Conservation (phyloP, 2,888 invertebrate species). For the Gandaritis pyraliata region DNA sequence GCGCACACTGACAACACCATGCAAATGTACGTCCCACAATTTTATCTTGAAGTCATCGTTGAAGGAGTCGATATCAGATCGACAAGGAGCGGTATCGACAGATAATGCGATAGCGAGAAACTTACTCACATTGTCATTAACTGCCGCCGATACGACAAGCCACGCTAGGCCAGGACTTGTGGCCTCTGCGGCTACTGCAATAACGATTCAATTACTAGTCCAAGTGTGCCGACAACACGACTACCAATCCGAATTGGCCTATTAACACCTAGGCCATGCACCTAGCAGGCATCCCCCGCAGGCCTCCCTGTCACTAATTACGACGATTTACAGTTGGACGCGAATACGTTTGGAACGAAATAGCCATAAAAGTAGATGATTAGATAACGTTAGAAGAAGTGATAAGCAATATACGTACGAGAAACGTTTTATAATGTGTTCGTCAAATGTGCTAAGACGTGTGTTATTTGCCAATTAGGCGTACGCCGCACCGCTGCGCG, state of each 20-base stretch:
- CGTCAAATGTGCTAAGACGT: not conserved
- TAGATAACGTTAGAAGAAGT: conserved; percentile 6
- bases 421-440: not conserved
- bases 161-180: conserved; percentile 10
- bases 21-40: conserved; percentile 53
- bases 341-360: conserved; percentile 1
- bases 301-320: conserved; percentile 1
- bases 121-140: conserved; percentile 14
- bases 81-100: conserved; percentile 52
- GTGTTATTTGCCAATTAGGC: no score
- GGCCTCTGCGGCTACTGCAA: conserved; percentile 25
- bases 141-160: conserved; percentile 7
- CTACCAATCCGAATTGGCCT: conserved; percentile 14
- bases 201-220: conserved; percentile 29
- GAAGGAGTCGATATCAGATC: conserved; percentile 60
- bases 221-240: conserved; percentile 7
- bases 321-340: conserved; percentile 6
- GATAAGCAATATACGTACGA: conserved; percentile 1
- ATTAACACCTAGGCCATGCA: conserved; percentile 8
- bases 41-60: conserved; percentile 55
- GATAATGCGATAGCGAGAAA: conserved; percentile 35
- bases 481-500: no score
- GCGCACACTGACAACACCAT: conserved; percentile 49
- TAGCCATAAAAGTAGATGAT: conserved; percentile 9
- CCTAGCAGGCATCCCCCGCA: not conserved